These are phyloP conservation scores for Tautogolabrus adspersus DNA, from an alignment of 2,113 vertebrate genomes.

Conservation along the genomic window DNA sequence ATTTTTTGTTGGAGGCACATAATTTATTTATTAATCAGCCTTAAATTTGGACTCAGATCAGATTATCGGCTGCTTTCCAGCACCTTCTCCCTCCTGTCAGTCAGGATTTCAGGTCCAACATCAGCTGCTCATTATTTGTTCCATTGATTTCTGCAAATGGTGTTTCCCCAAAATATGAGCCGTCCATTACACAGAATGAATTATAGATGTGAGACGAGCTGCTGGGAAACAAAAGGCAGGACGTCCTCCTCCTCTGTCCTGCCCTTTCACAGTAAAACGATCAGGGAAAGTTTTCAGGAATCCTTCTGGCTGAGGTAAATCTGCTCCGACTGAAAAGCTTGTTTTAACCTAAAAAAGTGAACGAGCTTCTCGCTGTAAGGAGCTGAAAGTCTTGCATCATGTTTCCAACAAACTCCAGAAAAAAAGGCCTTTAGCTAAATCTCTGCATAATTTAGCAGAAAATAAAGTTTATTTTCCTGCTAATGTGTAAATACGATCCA, in stretches of 20 bases:
- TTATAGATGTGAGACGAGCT: constrained; percentile 61
- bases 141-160: constrained; percentile 74
- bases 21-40: constrained; percentile 78
- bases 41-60: constrained; percentile 72
- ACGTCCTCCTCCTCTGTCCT: constrained; percentile 4
- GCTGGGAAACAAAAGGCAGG: constrained; percentile 60
- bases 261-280: neutral
- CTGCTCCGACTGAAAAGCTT: constrained; percentile 11
- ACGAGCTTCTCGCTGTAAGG: constrained; percentile 50
- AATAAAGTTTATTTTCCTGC: constrained; percentile 19
- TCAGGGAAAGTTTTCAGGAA: constrained; percentile 2
- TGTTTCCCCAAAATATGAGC: constrained; percentile 71
- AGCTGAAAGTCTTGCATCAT: constrained; percentile 76
- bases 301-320: neutral
- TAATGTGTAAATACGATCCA: constrained; percentile 50
- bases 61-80: constrained; percentile 50
- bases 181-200: constrained; percentile 61
- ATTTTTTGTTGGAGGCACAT: constrained; percentile 77
- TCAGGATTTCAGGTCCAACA: constrained; percentile 44
- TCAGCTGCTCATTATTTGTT: constrained; percentile 69
- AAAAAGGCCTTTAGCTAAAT: constrained; percentile 55
- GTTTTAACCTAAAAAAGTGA: neutral
- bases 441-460: constrained; percentile 68
- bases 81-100: constrained; percentile 51
- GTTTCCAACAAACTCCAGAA: constrained; percentile 49